Evolutionary conservation across 2,113 vertebrate species (phyloP).

Genomic region (Benthochromis sp.): DNA sequence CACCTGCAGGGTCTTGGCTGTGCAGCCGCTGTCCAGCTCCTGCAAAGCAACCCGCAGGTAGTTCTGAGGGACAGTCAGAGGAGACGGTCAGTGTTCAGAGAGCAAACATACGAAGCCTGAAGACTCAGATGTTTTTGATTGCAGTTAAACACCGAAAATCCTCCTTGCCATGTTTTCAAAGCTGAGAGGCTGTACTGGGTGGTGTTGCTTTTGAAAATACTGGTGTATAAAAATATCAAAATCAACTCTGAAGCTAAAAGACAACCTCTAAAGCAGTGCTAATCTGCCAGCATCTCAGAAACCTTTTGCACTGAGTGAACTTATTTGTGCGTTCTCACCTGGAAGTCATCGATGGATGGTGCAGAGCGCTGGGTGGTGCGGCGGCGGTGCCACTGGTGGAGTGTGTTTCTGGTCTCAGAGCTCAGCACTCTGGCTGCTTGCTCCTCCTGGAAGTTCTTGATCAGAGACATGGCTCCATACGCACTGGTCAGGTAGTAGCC

Average conservation of each 20-base stretch:
- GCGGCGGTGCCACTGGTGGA: conserved; percentile 91
- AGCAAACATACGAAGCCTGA: background rate
- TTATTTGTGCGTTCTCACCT: conserved; percentile 31
- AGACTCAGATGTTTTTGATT: background rate
- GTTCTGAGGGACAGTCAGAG: conserved; percentile 70
- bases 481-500: conserved; percentile 95
- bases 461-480: conserved; percentile 90
- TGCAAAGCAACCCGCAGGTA: conserved; percentile 94
- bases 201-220: background rate
- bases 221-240: background rate
- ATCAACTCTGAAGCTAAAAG: background rate
- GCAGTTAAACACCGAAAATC: background rate
- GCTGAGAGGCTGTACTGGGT: background rate
- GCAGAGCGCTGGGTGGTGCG: conserved; percentile 82
- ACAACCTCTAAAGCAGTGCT: background rate
- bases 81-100: background rate
- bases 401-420: conserved; percentile 86
- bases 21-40: conserved; percentile 85
- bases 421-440: conserved; percentile 86
- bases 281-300: background rate
- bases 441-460: conserved; percentile 93
- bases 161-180: background rate
- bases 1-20: conserved; percentile 88
- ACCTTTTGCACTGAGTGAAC: background rate
- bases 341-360: conserved; percentile 84